Conservation (phyloP, 2,797 vertebrate genomes). For the Anas bahamensis region DNA sequence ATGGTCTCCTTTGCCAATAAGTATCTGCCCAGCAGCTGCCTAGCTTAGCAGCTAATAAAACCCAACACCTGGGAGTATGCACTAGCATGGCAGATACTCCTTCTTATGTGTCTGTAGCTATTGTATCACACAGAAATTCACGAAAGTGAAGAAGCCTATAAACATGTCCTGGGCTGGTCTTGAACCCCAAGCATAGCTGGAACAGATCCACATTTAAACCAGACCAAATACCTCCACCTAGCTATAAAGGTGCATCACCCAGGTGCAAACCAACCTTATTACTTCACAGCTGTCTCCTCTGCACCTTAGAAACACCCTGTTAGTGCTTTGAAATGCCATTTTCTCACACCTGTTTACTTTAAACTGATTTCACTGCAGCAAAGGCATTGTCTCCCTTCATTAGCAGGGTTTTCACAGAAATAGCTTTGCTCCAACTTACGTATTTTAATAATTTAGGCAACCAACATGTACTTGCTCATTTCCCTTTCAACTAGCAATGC, state of each 20-base stretch:
- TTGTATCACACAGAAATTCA: not conserved
- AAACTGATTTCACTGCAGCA: not conserved
- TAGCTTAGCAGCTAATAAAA: not conserved
- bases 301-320: not conserved
- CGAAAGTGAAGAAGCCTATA: not conserved
- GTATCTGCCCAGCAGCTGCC: not conserved
- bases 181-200: not conserved
- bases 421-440: not conserved
- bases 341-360: not conserved
- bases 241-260: not conserved
- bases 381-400: constrained; percentile 6
- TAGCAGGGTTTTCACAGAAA: not conserved
- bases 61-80: not conserved
- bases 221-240: not conserved
- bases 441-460: constrained; percentile 35
- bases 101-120: not conserved
- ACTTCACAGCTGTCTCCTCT: not conserved
- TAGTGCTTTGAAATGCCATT: not conserved
- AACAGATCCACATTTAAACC: not conserved
- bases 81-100: not conserved
- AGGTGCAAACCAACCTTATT: not conserved
- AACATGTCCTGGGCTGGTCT: not conserved
- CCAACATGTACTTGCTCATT: not conserved
- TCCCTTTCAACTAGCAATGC: constrained; percentile 17
- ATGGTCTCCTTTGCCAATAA: not conserved